These are phyloP conservation scores for Catostomus latipinnis DNA, from an alignment of 2,797 vertebrate species.

Conservation along the genomic window DNA sequence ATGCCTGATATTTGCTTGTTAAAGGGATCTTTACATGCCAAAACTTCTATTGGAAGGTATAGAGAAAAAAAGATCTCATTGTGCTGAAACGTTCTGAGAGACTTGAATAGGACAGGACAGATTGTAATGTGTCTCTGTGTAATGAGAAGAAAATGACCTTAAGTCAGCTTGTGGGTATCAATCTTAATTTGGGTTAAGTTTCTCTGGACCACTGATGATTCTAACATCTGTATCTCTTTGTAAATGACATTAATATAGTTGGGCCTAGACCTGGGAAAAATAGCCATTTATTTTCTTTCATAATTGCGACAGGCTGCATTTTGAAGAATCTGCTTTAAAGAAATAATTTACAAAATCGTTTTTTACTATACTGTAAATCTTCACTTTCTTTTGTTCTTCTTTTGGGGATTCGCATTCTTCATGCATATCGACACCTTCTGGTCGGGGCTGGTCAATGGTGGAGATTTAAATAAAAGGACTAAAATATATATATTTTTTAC, in stretches of 20 bases:
- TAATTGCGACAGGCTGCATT: slow-evolving; percentile 4
- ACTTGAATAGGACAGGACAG: slow-evolving; percentile 31
- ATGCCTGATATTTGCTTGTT: slow-evolving; percentile 1
- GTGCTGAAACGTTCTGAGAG: slow-evolving; percentile 30
- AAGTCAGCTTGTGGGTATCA: slow-evolving; percentile 38
- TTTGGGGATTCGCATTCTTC: too few relatives aligned
- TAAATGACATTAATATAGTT: background rate
- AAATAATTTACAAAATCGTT: too few relatives aligned
- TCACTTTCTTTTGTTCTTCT: too few relatives aligned
- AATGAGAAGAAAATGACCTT: slow-evolving; percentile 27
- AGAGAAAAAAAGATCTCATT: slow-evolving; percentile 4
- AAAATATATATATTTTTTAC: too few relatives aligned
- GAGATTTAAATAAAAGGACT: too few relatives aligned
- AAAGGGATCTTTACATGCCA: slow-evolving; percentile 17
- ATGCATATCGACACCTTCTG: too few relatives aligned
- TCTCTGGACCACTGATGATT: slow-evolving; percentile 59
- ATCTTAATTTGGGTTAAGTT: slow-evolving; percentile 48
- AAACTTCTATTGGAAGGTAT: slow-evolving; percentile 12
- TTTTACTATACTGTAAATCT: too few relatives aligned
- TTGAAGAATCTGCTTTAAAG: background rate
- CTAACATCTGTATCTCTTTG: slow-evolving; percentile 56
- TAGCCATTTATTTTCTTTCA: background rate
- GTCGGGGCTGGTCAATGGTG: too few relatives aligned
- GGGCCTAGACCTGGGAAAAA: background rate
- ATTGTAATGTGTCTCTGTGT: slow-evolving; percentile 28